Conservation (phyloP, 2,113 vertebrate species). For the Rafetus swinhoei region DNA sequence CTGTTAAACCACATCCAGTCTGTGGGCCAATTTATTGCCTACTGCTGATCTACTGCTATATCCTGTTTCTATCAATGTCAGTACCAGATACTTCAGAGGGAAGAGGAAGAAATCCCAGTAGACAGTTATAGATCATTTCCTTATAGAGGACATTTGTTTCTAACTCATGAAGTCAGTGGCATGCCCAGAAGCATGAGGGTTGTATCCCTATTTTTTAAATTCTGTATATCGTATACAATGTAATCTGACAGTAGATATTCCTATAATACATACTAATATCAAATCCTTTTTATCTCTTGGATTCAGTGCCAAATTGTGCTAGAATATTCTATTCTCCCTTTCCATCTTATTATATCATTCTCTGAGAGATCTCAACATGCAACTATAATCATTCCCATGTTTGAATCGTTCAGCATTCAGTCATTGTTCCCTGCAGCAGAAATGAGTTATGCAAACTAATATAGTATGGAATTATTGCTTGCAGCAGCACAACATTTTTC, state of each 20-base stretch:
- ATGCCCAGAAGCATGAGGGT: background rate
- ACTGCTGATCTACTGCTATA: background rate
- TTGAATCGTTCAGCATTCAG: slow-evolving; percentile 12
- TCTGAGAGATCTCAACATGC: background rate
- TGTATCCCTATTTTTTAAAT: background rate
- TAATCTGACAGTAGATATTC: background rate
- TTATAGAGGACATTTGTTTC: background rate
- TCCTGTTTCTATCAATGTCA: background rate
- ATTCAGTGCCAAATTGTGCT: background rate
- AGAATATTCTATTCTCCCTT: background rate
- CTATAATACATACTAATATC: background rate
- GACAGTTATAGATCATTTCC: background rate
- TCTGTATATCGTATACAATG: background rate
- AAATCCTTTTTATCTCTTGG: background rate
- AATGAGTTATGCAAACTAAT: background rate
- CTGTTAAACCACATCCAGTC: too few species aligned
- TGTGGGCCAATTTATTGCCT: too few species aligned
- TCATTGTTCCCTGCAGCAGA: background rate
- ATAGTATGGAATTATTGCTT: background rate
- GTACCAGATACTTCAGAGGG: background rate
- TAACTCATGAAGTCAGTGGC: background rate
- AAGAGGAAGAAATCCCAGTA: background rate
- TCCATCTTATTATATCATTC: slow-evolving; percentile 11
- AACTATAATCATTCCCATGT: background rate
- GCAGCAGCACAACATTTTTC: background rate